Conservation (phyloP, 1,140 invertebrate genomes). For the Aleiodes sp. region DNA sequence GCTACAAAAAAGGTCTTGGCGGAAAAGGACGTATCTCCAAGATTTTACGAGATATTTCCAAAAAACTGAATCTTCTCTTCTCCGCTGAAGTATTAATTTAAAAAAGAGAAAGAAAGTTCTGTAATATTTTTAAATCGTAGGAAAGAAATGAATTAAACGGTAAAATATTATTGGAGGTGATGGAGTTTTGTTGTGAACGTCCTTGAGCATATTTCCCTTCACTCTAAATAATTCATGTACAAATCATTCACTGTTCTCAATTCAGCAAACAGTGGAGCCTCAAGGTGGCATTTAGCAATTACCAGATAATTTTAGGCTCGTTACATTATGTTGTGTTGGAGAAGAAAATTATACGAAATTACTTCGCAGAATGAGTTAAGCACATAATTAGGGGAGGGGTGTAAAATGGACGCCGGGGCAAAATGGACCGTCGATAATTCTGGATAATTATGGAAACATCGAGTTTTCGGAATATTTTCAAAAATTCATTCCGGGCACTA, state of each 20-base stretch:
- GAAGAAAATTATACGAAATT: not conserved
- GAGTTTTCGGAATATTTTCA: too few relatives aligned
- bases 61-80: not conserved
- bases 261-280: too few relatives aligned
- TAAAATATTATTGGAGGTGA: not conserved
- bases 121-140: not conserved
- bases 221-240: not conserved
- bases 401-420: too few relatives aligned
- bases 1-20: too few relatives aligned
- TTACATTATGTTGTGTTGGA: not conserved
- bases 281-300: not conserved
- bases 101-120: too few relatives aligned
- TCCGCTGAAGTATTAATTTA: too few relatives aligned
- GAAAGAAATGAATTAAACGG: not conserved
- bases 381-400: too few relatives aligned
- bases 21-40: too few relatives aligned
- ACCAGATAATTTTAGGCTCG: not conserved
- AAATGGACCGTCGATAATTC: too few relatives aligned
- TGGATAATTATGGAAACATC: too few relatives aligned
- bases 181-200: not conserved
- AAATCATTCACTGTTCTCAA: not conserved
- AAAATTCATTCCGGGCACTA: too few relatives aligned
- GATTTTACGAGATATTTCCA: not conserved
- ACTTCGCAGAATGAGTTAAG: not conserved
- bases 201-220: not conserved